These are phyloP conservation scores for Nasonia giraulti DNA, from an alignment of 1,140 invertebrate species.

Conservation along the genomic window DNA sequence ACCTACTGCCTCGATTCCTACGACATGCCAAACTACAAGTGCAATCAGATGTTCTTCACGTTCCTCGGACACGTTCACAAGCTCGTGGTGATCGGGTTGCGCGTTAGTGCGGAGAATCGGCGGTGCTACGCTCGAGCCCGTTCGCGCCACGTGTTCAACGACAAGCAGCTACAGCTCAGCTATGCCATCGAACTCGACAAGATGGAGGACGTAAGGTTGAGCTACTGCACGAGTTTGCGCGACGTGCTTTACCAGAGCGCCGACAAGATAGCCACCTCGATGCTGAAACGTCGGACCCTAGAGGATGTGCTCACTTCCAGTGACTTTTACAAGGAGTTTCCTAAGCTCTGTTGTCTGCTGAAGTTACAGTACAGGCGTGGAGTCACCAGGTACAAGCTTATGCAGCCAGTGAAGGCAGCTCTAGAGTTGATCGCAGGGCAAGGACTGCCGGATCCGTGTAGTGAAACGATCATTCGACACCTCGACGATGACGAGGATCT, in stretches of 20 bases:
- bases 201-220: constrained; percentile 38
- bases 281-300: constrained; percentile 14
- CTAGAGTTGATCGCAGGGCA: not conserved
- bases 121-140: constrained; percentile 30
- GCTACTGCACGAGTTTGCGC: not conserved
- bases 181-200: constrained; percentile 35
- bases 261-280: constrained; percentile 22
- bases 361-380: constrained; percentile 43
- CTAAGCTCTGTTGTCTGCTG: constrained; percentile 32
- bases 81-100: constrained; percentile 11
- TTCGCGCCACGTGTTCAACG: constrained; percentile 6
- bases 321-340: constrained; percentile 37
- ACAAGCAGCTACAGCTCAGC: not conserved
- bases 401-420: not conserved
- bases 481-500: constrained; percentile 27
- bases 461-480: constrained; percentile 19
- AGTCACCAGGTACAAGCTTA: constrained; percentile 26
- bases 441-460: constrained; percentile 36
- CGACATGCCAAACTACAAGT: constrained; percentile 17
- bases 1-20: constrained; percentile 31
- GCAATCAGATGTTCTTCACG: constrained; percentile 44
- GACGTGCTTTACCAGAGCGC: constrained; percentile 15
- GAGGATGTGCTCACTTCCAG: constrained; percentile 38
- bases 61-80: constrained; percentile 40
- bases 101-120: constrained; percentile 18